These are phyloP conservation scores for Caenorhabditis sp. DNA, from an alignment of 2,888 invertebrate genomes.

Conservation along the genomic window DNA sequence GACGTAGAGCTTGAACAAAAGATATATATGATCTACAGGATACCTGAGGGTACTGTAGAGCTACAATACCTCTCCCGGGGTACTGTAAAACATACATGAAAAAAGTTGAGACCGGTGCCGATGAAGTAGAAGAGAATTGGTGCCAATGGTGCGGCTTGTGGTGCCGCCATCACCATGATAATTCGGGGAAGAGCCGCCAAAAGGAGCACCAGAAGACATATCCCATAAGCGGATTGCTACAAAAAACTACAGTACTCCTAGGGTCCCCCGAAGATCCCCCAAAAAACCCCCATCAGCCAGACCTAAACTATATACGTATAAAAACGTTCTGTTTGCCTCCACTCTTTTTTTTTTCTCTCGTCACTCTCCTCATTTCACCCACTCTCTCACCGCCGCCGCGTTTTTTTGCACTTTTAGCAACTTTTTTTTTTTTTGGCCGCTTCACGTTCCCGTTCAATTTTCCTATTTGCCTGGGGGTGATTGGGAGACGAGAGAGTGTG, in stretches of 20 bases:
- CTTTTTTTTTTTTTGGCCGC: constrained; percentile 16
- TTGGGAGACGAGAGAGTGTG: constrained; percentile 16
- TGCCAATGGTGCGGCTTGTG: constrained; percentile 57
- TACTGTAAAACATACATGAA: constrained; percentile 58
- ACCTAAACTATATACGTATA: constrained; percentile 19
- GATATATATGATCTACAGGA: too few relatives aligned
- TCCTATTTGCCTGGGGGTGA: constrained; percentile 36
- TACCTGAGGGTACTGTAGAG: too few relatives aligned
- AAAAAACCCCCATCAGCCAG: background rate
- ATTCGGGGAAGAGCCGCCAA: constrained; percentile 64
- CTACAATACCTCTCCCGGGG: too few relatives aligned
- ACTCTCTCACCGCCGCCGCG: constrained; percentile 9
- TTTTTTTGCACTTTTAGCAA: constrained; percentile 30
- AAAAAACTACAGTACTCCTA: constrained; percentile 29
- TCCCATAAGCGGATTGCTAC: constrained; percentile 68
- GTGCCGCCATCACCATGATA: constrained; percentile 41
- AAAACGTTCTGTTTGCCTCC: constrained; percentile 12
- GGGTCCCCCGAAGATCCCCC: too few relatives aligned
- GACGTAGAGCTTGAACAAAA: constrained; percentile 58
- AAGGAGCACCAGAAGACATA: constrained; percentile 64
- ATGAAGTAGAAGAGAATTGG: constrained; percentile 59
- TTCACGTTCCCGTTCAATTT: background rate
- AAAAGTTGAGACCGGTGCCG: constrained; percentile 65
- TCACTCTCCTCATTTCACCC: constrained; percentile 1
- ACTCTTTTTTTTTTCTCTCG: background rate